Base-by-base conservation (phyloP, 2,888 invertebrate species). In the Drosophila testacea region DNA sequence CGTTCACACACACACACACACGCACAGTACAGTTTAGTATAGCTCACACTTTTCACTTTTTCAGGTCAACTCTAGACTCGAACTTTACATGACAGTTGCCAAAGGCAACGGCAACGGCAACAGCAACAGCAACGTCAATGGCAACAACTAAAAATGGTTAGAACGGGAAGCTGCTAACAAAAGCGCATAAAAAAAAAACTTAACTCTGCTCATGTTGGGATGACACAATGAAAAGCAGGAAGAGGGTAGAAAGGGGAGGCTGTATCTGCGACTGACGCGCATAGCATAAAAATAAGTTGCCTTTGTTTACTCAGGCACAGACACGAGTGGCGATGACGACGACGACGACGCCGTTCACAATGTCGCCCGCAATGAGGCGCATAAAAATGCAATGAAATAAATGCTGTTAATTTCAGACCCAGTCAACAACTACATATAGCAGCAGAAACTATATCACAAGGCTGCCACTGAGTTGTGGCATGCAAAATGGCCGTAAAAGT, bases 201-300 rank as follows among this genome's bases (percentile, higher is more conserved):
- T 79, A 88, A 72, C 79, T 77, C 82, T 69, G 69, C 71, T 70
- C 61, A 76, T 71, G 76, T 52, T 48, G 39, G 36, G n/a, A 34
- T 47, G 10, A 51, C 13, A 22, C 39, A 39, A n/a, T 39, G 7
- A 22, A 16, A 36, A 30, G 13, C 55, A 41, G 63, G 22, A 22
- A 30, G 34, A 54, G 13, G 22, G 22, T 22, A 30, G 11, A 59
- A 41, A 61, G 22, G 22, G 34, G 34, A 54, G 13, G 62, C 38
- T 59, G 56, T 48, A 42, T 65, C 88, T 87, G 85, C 83, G 62
- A 62, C 73, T 85, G 83, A 85, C 79, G 79, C 71, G 73, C 83
- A 70, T 60, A 68, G 72, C 83, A 83, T 83, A 88, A 88, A 83
- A 88, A 88, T 83, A 83, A 88, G 88, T 79, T 88, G 88, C 83